Base-by-base conservation (phyloP, 2,113 vertebrate species). In the Tylochromis polylepis region DNA sequence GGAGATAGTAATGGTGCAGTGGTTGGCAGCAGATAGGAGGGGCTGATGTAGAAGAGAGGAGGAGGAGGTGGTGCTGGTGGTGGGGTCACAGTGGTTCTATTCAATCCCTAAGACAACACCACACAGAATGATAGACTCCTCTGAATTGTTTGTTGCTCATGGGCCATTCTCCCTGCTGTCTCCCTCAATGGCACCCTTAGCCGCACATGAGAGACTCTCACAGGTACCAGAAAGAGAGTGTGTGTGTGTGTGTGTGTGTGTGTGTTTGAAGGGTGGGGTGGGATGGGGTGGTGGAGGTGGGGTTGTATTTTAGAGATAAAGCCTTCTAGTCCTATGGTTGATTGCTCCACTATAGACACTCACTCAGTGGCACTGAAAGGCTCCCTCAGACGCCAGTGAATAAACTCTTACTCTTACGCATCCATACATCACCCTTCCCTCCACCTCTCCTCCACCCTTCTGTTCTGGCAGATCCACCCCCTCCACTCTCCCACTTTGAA, bases 51-150 rank as follows among this genome's bases (percentile, higher is more conserved):
- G 83, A 77, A 55, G 77, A 67, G 84, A 59, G 67, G 65, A 27
- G 65, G 85, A 75, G 78, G 84, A 8, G 90, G 89, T 31, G 85
- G 87, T 46, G 86, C 89, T 72, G 85, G 90, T 84, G 93, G 97
- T 97, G 96, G 97, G 97, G 97, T 97, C 98, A 97, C 96, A 97
- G 95, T 92, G 96, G 97, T 97, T 97, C 97, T 95, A 98, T 98
- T 98, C 97, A 98, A 96, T 94, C 95, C 96, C 97, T 97, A 98
- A 99, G 98, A 99, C 98, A 98, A 98, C 97, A 98, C 97, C 97
- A 97, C 97, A 97, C 97, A 97, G 97, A 98, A 98, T 98, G 98
- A 99, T 98, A 98, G 98, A 99, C 98, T 98, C 97, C 97, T 97
- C 96, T 94, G 96, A 97, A 98, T 97, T 98, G 98, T 98, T 97